These are phyloP conservation scores for Triplophysa rosa DNA, from an alignment of 2,113 vertebrate species.

Conservation along the genomic window DNA sequence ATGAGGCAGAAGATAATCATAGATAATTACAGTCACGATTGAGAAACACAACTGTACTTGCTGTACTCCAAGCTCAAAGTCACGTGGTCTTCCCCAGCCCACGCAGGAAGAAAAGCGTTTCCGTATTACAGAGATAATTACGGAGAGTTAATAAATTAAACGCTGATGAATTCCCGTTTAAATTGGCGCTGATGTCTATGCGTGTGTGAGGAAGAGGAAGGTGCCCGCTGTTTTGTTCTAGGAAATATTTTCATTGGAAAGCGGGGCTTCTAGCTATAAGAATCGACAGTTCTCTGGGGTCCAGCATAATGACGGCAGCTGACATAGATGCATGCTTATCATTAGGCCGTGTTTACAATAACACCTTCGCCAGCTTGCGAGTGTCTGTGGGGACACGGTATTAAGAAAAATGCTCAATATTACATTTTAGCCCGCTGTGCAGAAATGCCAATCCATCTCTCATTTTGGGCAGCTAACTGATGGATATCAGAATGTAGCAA, in stretches of 20 bases:
- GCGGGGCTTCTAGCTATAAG: not conserved
- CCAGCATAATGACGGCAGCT: constrained; percentile 8
- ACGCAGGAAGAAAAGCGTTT: constrained; percentile 49
- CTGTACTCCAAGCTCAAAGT: constrained; percentile 30
- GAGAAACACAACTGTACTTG: constrained; percentile 46
- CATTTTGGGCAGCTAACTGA: not conserved
- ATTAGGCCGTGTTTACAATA: constrained; percentile 47
- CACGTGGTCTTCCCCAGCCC: constrained; percentile 36
- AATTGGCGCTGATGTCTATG: constrained; percentile 38
- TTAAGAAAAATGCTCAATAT: constrained; percentile 48
- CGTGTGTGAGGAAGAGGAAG: constrained; percentile 1
- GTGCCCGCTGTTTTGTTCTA: not conserved
- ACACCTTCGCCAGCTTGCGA: constrained; percentile 12
- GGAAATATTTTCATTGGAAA: constrained; percentile 6
- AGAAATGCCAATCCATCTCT: constrained; percentile 40
- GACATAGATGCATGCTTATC: constrained; percentile 56
- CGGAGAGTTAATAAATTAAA: constrained; percentile 58
- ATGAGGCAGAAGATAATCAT: constrained; percentile 45
- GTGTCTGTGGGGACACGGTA: constrained; percentile 36
- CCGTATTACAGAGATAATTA: constrained; percentile 51
- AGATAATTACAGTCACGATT: constrained; percentile 54
- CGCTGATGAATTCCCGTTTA: constrained; percentile 57
- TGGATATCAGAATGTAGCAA: constrained; percentile 23
- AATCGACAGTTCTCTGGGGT: constrained; percentile 5
- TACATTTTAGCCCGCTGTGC: constrained; percentile 36